These are phyloP conservation scores for Dryocosmus kuriphilus DNA, from an alignment of 2,888 invertebrate genomes.

Conservation along the genomic window DNA sequence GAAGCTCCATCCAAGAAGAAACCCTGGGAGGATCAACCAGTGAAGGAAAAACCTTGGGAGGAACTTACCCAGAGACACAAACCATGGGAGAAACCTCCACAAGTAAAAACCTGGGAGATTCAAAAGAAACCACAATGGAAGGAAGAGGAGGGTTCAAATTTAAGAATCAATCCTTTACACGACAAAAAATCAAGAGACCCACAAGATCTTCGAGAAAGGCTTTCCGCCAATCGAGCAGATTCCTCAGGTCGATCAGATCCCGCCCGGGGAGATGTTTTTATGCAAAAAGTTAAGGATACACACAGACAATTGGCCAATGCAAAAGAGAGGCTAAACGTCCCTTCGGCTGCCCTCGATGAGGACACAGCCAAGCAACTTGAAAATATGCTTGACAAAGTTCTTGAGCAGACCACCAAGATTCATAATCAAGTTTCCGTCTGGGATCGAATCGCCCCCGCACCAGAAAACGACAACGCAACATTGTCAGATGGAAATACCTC, in stretches of 20 bases:
- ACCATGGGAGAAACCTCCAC: constrained; percentile 23
- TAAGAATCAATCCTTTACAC: constrained; percentile 60
- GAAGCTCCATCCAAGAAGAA: constrained; percentile 38
- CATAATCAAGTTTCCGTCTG: constrained; percentile 74
- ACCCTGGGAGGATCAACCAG: constrained; percentile 14
- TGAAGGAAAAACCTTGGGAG: constrained; percentile 8
- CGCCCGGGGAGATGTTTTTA: constrained; percentile 54
- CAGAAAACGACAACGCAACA: constrained; percentile 32
- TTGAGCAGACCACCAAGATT: constrained; percentile 73
- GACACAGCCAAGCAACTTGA: constrained; percentile 72
- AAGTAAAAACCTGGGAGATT: constrained; percentile 44
- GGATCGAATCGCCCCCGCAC: constrained; percentile 73
- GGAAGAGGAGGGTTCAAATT: constrained; percentile 53
- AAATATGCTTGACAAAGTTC: constrained; percentile 71
- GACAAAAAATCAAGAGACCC: constrained; percentile 66
- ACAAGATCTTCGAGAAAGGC: constrained; percentile 68
- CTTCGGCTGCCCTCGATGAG: constrained; percentile 63
- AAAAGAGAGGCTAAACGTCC: constrained; percentile 68
- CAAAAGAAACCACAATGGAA: constrained; percentile 47
- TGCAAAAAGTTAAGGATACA: constrained; percentile 70
- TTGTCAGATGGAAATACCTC: constrained; percentile 13
- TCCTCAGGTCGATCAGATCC: constrained; percentile 64
- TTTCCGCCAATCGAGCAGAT: constrained; percentile 66
- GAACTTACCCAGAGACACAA: constrained; percentile 8
- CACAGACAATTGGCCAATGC: constrained; percentile 70